Conservation (phyloP, 2,888 invertebrate species). For the Trypoxylon attenuatum region DNA sequence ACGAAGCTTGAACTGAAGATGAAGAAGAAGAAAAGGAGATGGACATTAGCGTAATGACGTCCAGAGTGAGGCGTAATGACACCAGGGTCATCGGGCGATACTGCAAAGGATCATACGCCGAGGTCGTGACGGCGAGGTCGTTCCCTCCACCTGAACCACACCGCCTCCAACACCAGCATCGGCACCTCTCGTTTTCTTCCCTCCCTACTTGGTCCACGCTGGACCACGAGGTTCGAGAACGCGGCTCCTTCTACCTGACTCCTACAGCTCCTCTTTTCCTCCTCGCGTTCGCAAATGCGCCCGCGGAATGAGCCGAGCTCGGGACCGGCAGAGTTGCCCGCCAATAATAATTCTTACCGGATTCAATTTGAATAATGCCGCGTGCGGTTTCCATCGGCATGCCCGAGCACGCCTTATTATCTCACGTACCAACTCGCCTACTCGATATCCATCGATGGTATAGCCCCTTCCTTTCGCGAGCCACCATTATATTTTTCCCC, state of each 20-base stretch:
- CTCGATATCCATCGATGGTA: constrained; percentile 69
- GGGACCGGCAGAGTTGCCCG: constrained; percentile 52
- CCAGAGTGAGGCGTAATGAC: constrained; percentile 63
- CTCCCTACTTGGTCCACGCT: not conserved
- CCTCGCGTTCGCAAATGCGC: constrained; percentile 60
- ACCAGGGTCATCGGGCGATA: constrained; percentile 67
- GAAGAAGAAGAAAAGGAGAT: constrained; percentile 45
- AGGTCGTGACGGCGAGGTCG: constrained; percentile 61
- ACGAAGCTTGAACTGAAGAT: constrained; percentile 18
- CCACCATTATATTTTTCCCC: constrained; percentile 59
- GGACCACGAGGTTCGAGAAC: too few species aligned
- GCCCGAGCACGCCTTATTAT: constrained; percentile 72
- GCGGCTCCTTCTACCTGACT: constrained; percentile 21
- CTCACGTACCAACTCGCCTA: constrained; percentile 71
- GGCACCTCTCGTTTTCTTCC: constrained; percentile 3
- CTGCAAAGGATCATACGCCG: constrained; percentile 56
- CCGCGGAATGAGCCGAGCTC: constrained; percentile 58
- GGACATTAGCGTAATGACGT: constrained; percentile 67
- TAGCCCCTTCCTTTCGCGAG: constrained; percentile 31
- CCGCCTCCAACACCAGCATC: constrained; percentile 27
- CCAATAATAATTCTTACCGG: constrained; percentile 73
- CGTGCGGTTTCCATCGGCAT: constrained; percentile 72
- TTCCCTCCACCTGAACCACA: constrained; percentile 50
- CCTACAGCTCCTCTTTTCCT: constrained; percentile 45
- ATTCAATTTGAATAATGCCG: constrained; percentile 74